Base-by-base conservation (phyloP, 2,113 vertebrate genomes). In the Zapus hudsonius region DNA sequence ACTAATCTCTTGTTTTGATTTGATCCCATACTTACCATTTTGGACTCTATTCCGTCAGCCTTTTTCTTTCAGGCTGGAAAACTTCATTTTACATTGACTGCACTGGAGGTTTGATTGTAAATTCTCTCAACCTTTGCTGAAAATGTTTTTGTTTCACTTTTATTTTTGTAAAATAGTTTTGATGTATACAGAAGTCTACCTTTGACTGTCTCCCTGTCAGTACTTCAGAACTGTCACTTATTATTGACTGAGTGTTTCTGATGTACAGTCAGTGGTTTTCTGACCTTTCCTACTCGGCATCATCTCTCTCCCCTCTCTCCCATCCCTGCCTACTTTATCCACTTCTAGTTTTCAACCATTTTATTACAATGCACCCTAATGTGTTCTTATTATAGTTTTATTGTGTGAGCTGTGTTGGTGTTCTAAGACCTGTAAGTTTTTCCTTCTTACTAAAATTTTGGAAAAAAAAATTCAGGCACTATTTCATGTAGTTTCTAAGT, bases 371-470 rank as follows among this genome's bases (percentile, higher is more conserved):
- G 29, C 67, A 36, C 15, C 25, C 31, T 81, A 76, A 73, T 15
- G 29, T 75, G 19, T 84, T 91, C 87, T 90, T 90, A 47, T 89
- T 89, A 36, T 91, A 27, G 44, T 86, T 93, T 22, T 44, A 70
- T 17, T 63, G 17, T 72, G 19, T 16, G 69, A 82, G 27, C 55
- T 89, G 10, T 89, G 40, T 47, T 61, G 12, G 38, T 74, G 61
- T 55, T 83, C 40, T 92, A 76, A n/a, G 61, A 75, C 44, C 9
- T 79, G 11, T 59, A 86, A 13, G 2, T 66, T 85, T 85, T 42
- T 73, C 69, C 61, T 47, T 93, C 82, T 82, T 89, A 36, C 59
- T 61, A 52, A 84, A 73, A 63, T 25, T 69, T 84, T 67, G 20
- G 73, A 91, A 66, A 72, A 22, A 52, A 70, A 22, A 67, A 40